Conservation (phyloP, 2,797 vertebrate species). For the Numenius phaeopus region DNA sequence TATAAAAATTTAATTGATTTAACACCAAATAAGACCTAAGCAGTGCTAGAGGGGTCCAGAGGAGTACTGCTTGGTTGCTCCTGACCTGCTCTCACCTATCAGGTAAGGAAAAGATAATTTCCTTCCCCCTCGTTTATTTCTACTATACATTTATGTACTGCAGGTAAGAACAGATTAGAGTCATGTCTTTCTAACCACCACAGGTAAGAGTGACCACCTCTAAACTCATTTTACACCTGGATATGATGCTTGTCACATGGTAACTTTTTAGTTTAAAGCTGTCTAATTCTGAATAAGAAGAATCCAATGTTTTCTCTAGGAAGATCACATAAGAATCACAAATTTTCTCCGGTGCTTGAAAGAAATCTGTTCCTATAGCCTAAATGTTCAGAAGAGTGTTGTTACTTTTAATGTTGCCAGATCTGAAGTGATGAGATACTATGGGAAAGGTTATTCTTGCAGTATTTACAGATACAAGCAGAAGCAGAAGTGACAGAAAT, state of each 20-base stretch:
- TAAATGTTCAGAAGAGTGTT: conserved; percentile 74
- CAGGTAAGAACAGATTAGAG: neutral
- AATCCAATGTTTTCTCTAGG: conserved; percentile 50
- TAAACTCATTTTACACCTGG: neutral
- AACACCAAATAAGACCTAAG: neutral
- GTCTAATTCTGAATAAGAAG: neutral
- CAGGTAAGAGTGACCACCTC: neutral
- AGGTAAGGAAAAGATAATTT: neutral
- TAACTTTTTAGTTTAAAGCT: conserved; percentile 5
- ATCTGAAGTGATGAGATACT: conserved; percentile 63
- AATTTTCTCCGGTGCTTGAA: conserved; percentile 59
- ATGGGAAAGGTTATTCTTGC: conserved; percentile 72
- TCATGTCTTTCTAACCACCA: neutral
- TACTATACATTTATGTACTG: neutral
- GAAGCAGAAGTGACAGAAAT: conserved; percentile 74
- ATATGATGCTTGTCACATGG: neutral
- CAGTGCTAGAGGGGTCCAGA: neutral
- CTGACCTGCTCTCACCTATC: neutral
- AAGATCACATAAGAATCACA: conserved; percentile 68
- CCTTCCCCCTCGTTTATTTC: neutral
- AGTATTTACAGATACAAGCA: conserved; percentile 72
- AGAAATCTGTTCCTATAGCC: conserved; percentile 74
- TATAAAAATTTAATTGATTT: neutral
- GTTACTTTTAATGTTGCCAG: conserved; percentile 71
- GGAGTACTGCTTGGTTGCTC: neutral